These are phyloP conservation scores for Calypte anna DNA, from an alignment of 2,113 vertebrate species.

Conservation along the genomic window DNA sequence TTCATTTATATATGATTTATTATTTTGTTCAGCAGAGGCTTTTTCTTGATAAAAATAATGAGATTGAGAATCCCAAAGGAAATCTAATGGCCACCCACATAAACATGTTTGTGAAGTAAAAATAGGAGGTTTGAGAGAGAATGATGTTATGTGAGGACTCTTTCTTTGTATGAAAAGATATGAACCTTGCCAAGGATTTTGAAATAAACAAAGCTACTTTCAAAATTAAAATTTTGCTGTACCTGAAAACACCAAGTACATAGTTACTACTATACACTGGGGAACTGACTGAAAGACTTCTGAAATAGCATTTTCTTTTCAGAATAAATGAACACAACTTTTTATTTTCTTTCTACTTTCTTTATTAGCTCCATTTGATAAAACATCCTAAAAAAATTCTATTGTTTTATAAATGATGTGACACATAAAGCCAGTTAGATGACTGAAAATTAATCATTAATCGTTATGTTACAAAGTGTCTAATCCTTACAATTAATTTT, in stretches of 20 bases:
- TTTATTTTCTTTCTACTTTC: neutral
- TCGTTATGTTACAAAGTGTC: neutral
- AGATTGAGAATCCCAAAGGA: slow-evolving; percentile 67
- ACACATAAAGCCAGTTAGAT: slow-evolving; percentile 6
- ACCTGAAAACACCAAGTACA: neutral
- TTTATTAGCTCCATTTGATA: slow-evolving; percentile 26
- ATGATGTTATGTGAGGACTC: neutral
- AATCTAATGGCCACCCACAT: slow-evolving; percentile 62
- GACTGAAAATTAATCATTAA: slow-evolving; percentile 12
- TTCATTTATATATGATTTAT: slow-evolving; percentile 77
- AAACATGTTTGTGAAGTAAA: slow-evolving; percentile 44
- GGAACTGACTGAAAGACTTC: neutral
- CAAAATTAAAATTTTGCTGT: slow-evolving; percentile 28
- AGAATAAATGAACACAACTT: neutral
- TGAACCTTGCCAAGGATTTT: slow-evolving; percentile 2
- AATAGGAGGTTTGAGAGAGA: slow-evolving; percentile 10
- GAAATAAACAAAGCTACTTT: slow-evolving; percentile 39
- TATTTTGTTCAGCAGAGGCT: slow-evolving; percentile 62
- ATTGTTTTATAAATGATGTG: neutral
- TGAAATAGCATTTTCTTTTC: neutral
- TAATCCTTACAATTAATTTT: too few relatives aligned
- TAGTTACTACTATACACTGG: neutral
- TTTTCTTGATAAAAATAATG: slow-evolving; percentile 77
- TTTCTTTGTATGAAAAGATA: neutral
- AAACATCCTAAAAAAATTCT: slow-evolving; percentile 29